Evolutionary conservation across 1,140 invertebrate species (phyloP).

Genomic region (Brachionus sp.): DNA sequence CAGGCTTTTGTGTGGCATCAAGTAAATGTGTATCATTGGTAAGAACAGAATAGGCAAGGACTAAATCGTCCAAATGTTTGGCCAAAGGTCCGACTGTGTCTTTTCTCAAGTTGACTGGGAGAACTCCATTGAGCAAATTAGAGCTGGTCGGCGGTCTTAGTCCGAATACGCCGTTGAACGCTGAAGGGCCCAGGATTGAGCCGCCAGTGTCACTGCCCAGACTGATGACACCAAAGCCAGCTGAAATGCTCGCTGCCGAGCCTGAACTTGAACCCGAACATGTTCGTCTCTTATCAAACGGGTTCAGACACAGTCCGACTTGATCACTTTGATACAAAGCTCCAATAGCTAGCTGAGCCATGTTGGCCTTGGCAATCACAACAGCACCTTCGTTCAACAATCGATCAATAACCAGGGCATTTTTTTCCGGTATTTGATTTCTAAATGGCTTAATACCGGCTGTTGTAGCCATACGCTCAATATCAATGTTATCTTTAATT

Average conservation of each 20-base stretch:
- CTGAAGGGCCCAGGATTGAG: constrained; percentile 4
- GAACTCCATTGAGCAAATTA: not conserved
- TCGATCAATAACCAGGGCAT: constrained; percentile 23
- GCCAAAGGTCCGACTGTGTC: constrained; percentile 26
- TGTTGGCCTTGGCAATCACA: constrained; percentile 12
- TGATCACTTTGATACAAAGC: constrained; percentile 42
- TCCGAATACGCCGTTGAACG: constrained; percentile 15
- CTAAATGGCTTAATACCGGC: constrained; percentile 7
- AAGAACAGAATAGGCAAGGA: not conserved
- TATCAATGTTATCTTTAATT: constrained; percentile 44
- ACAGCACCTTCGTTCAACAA: constrained; percentile 16
- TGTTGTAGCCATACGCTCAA: constrained; percentile 23
- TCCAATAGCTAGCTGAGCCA: constrained; percentile 35
- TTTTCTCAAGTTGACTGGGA: constrained; percentile 3
- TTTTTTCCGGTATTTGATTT: not conserved
- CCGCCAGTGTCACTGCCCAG: constrained; percentile 35
- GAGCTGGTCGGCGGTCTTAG: not conserved
- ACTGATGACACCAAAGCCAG: constrained; percentile 8
- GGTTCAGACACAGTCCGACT: constrained; percentile 32
- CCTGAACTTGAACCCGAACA: constrained; percentile 29
- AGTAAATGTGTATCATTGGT: not conserved
- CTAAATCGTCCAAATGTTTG: not conserved
- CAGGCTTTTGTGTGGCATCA: not conserved
- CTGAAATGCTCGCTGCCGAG: constrained; percentile 5
- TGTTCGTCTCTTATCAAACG: constrained; percentile 15